phyloP scores from a whole-genome alignment of 1,140 invertebrate species.

The Lithobius niger region DNA sequence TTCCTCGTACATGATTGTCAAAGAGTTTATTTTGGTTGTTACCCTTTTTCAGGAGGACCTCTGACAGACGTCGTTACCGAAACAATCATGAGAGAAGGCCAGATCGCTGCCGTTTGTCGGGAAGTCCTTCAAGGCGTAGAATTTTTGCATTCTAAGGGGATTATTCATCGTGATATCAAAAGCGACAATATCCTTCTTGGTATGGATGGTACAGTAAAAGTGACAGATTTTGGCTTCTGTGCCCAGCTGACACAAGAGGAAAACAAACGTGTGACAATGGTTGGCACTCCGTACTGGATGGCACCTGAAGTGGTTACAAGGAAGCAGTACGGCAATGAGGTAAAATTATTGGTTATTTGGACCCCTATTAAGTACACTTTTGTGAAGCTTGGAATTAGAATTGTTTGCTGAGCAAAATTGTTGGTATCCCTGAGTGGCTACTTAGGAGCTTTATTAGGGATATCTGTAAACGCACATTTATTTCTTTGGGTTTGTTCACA shows the following conservation, averaged over 20 bases:
- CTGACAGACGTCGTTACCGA: constrained; percentile 96
- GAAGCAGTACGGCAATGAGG: constrained; percentile 49
- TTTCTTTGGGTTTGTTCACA: no score
- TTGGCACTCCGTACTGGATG: constrained; percentile 80
- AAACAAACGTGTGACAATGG: constrained; percentile 93
- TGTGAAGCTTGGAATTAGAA: no score
- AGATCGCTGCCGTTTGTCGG: constrained; percentile 87
- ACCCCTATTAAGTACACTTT: no score
- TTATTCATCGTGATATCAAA: constrained; percentile 87
- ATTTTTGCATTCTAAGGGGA: constrained; percentile 81
- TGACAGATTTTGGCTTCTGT: constrained; percentile 98
- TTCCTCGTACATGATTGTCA: no score
- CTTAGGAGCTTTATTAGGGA: no score
- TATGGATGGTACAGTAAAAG: constrained; percentile 92
- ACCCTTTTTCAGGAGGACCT: constrained; percentile 59
- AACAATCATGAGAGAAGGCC: constrained; percentile 92
- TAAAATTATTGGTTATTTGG: constrained; percentile 47
- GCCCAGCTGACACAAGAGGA: constrained; percentile 73
- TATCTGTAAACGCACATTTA: no score
- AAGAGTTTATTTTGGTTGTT: no score
- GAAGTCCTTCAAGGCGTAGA: constrained; percentile 85
- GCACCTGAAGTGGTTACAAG: constrained; percentile 55
- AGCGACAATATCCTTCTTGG: constrained; percentile 92
- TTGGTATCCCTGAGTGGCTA: no score
- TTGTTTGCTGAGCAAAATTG: no score